Base-by-base conservation (phyloP, 2,113 vertebrate genomes). In the Vanacampus margaritifer region DNA sequence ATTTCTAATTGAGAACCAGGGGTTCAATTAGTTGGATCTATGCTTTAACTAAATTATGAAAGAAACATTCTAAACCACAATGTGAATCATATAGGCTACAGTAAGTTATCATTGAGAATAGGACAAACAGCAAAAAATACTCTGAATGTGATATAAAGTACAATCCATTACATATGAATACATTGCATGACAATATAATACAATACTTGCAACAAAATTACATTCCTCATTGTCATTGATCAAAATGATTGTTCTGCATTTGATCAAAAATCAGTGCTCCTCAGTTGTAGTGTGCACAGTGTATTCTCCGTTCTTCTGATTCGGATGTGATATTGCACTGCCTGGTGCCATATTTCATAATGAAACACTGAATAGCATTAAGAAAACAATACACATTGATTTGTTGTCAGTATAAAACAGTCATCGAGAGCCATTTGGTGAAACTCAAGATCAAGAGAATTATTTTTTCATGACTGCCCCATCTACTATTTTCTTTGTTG, bases 361-460 rank as follows among this genome's bases (percentile, higher is more conserved):
- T 60, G 58, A 60, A 60, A 60, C 58, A 60, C 58, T 35, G 58
- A 60, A 60, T 60, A 39, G 19, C 58, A 39, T 60, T 39, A 37
- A n/a, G 12, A 37, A 10, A 60, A 12, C 23, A 37, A 37, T 11
- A 12, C 19, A 37, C 19, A 36, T 6, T 7, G 2, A 37, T 39
- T 60, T n/a, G 1, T 6, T 60, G 21, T 23, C 10, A 37, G 35
- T 23, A 13, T 12, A 12, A n/a, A 12, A 21, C 6, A 28, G 36
- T 39, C 58, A 11, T 9, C 6, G 56, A 21, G 17, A 9, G 17
- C 6, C 28, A 39, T 32, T 32, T 32, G 28, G 28, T 32, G 28
- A 32, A 32, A 4, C 28, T 32, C 28, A 32, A 39, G 37, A 39
- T 39, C 37, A 7, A 39, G 7, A 1, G 37, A 10, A 21, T 50